Conservation (phyloP, 2,797 vertebrate species). For the Oryzias dopingdopingensis region DNA sequence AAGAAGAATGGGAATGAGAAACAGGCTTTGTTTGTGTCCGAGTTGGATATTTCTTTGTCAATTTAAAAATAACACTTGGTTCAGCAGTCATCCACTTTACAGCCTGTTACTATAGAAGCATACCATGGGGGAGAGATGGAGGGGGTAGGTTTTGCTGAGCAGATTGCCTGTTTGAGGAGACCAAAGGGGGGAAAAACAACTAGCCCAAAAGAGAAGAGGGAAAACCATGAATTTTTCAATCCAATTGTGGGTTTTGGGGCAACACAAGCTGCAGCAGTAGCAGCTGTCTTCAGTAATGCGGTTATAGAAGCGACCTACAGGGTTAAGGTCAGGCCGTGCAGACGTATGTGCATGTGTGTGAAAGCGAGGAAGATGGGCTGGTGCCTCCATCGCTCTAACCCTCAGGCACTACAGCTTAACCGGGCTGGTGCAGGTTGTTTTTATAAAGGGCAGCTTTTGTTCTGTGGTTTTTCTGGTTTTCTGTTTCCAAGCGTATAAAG, state of each 20-base stretch:
- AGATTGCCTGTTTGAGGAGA: slow-evolving; percentile 64
- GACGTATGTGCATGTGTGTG: slow-evolving; percentile 68
- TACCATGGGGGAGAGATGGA: slow-evolving; percentile 31
- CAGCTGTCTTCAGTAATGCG: slow-evolving; percentile 94
- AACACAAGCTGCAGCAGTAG: slow-evolving; percentile 72
- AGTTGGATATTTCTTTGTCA: slow-evolving; percentile 92
- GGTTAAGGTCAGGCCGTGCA: slow-evolving; percentile 84
- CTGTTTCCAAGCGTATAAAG: slow-evolving; percentile 40
- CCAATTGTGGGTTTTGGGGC: slow-evolving; percentile 89
- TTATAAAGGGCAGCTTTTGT: slow-evolving; percentile 64
- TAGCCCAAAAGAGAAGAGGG: slow-evolving; percentile 73
- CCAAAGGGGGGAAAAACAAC: slow-evolving; percentile 21
- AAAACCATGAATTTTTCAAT: slow-evolving; percentile 92
- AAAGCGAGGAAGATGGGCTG: slow-evolving; percentile 48
- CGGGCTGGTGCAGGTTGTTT: slow-evolving; percentile 68
- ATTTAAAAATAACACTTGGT: slow-evolving; percentile 97
- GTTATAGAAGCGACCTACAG: slow-evolving; percentile 85
- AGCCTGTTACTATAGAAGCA: slow-evolving; percentile 44
- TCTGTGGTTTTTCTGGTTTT: slow-evolving; percentile 41
- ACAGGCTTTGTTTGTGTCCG: slow-evolving; percentile 74
- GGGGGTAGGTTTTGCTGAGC: slow-evolving; percentile 43
- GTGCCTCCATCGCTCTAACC: slow-evolving; percentile 54
- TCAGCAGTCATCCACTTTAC: slow-evolving; percentile 68
- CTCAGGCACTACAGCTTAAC: slow-evolving; percentile 53
- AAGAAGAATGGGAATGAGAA: slow-evolving; percentile 66